These are phyloP conservation scores for Penaeus chinensis DNA, from an alignment of 1,140 invertebrate genomes.

Conservation along the genomic window DNA sequence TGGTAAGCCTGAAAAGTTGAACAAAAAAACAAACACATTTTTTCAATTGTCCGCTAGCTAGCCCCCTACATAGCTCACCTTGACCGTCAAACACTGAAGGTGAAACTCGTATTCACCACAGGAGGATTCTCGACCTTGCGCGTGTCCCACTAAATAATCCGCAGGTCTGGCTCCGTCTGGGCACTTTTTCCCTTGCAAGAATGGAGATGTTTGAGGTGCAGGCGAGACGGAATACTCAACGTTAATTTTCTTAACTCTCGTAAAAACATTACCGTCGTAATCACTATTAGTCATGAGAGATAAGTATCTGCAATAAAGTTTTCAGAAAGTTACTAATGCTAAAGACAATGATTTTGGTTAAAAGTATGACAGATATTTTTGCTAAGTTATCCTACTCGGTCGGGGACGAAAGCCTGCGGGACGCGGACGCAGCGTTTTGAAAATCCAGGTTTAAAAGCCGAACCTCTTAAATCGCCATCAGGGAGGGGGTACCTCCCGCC, in stretches of 20 bases:
- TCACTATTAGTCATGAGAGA: background rate
- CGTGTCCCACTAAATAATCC: conserved; percentile 11
- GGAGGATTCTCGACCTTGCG: conserved; percentile 14
- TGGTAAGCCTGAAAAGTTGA: too few relatives aligned
- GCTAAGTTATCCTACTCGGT: background rate
- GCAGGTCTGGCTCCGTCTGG: conserved; percentile 21
- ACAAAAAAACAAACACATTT: conserved; percentile 18
- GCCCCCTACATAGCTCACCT: conserved; percentile 31
- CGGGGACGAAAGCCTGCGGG: conserved; percentile 6
- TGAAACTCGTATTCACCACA: conserved; percentile 2
- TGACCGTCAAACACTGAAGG: conserved; percentile 24
- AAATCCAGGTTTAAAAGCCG: conserved; percentile 35
- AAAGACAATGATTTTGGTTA: too few relatives aligned
- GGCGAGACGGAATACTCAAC: conserved; percentile 30
- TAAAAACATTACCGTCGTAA: conserved; percentile 19
- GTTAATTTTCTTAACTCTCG: conserved; percentile 3
- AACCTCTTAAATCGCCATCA: conserved; percentile 45
- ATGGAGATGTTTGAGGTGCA: conserved; percentile 31
- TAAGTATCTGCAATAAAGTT: background rate
- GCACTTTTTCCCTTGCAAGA: conserved; percentile 16
- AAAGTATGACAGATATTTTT: too few relatives aligned
- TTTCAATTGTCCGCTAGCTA: conserved; percentile 26
- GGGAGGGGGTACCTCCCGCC: conserved; percentile 36
- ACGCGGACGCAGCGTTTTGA: conserved; percentile 29
- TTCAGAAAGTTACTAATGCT: background rate